phyloP scores from a whole-genome alignment of 2,888 invertebrate species.

The Nezara viridula region DNA sequence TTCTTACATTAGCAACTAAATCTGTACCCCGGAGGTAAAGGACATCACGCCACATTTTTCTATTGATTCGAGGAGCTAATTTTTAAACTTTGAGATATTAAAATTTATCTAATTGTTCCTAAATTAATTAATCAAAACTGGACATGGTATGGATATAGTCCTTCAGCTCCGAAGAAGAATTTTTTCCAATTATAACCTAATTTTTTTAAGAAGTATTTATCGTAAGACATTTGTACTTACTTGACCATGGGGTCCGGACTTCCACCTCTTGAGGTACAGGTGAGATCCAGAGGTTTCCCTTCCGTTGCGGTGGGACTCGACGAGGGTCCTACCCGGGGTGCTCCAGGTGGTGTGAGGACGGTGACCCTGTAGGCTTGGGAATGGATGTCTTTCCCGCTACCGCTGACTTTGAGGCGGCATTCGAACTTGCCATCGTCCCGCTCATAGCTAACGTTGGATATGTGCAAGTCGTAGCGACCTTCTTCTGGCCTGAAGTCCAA shows the following conservation, averaged over 20 bases:
- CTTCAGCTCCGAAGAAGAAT: too few species aligned
- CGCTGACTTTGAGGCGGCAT: constrained; percentile 88
- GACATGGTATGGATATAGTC: too few species aligned
- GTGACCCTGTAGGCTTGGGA: constrained; percentile 82
- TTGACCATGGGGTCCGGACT: constrained; percentile 91
- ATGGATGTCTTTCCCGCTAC: constrained; percentile 86
- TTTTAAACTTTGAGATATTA: too few species aligned
- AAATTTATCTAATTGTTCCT: too few species aligned
- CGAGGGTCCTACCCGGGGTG: constrained; percentile 83
- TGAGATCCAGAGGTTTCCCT: constrained; percentile 81
- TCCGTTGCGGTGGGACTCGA: constrained; percentile 86
- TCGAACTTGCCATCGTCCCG: constrained; percentile 93
- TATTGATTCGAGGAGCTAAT: too few species aligned
- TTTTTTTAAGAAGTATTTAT: too few species aligned
- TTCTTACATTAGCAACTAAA: too few species aligned
- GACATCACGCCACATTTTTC: too few species aligned
- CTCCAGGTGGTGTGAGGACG: constrained; percentile 86
- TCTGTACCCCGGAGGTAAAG: too few species aligned
- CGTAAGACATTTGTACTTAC: constrained; percentile 70
- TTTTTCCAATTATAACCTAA: too few species aligned
- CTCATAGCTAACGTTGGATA: constrained; percentile 90
- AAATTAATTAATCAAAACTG: too few species aligned
- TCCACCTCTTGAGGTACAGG: constrained; percentile 88
- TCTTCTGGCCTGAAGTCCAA: constrained; percentile 83
- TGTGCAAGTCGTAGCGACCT: constrained; percentile 90